Conservation (phyloP, 2,113 vertebrate genomes). For the Brachyhypopomus gauderio region DNA sequence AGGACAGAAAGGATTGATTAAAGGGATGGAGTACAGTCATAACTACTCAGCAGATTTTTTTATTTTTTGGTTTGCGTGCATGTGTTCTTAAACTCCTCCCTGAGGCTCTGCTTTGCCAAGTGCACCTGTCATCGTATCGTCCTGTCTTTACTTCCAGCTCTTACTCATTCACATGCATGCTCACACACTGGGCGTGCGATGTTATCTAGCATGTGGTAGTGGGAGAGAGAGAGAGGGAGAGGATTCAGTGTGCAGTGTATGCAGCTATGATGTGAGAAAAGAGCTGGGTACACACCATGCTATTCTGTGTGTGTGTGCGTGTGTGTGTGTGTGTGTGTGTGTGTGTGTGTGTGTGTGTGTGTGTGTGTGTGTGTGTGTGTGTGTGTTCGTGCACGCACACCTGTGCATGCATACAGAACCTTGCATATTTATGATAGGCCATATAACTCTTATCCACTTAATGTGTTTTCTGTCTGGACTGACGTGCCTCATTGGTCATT, state of each 20-base stretch:
- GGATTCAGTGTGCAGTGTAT: conserved; percentile 25
- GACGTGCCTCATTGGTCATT: conserved; percentile 8
- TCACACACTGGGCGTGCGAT: conserved; percentile 2
- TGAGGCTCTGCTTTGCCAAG: conserved; percentile 55
- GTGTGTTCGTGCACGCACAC: neutral
- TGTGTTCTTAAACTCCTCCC: conserved; percentile 32
- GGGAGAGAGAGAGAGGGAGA: conserved; percentile 31
- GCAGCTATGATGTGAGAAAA: conserved; percentile 28
- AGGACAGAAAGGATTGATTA: conserved; percentile 46
- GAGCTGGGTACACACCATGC: conserved; percentile 19
- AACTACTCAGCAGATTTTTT: conserved; percentile 67
- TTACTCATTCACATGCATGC: conserved; percentile 21
- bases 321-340: too few relatives aligned
- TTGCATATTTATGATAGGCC: neutral
- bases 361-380: neutral
- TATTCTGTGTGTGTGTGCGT: conserved; percentile 5
- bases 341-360: conserved; percentile 22
- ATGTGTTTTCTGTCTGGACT: conserved; percentile 33
- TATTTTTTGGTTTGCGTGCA: too few relatives aligned
- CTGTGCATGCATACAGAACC: neutral
- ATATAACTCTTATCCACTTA: conserved; percentile 32
- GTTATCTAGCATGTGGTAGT: conserved; percentile 25
- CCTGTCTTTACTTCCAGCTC: conserved; percentile 27
- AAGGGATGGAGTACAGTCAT: conserved; percentile 53
- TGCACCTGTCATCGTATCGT: neutral